Conservation (phyloP, 1,140 invertebrate genomes). For the Ylistrum balloti region DNA sequence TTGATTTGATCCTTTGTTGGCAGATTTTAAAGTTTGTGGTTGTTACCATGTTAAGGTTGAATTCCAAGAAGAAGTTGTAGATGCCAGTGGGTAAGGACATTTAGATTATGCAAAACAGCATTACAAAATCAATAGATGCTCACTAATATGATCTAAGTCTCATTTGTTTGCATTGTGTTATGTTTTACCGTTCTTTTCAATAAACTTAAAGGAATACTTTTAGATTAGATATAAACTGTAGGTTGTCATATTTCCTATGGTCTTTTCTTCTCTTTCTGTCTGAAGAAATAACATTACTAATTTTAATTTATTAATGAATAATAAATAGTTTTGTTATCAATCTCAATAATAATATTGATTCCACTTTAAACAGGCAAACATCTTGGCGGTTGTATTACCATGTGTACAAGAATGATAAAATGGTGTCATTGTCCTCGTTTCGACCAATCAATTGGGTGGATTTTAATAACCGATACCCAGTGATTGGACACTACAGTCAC, state of each 20-base stretch:
- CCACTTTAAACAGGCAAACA: constrained; percentile 43
- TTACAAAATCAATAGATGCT: too few relatives aligned
- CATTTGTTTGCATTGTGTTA: too few relatives aligned
- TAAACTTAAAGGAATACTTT: too few relatives aligned
- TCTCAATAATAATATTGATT: not conserved
- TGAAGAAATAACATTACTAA: too few relatives aligned
- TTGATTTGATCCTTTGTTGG: not conserved
- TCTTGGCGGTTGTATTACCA: constrained; percentile 57
- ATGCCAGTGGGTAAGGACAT: constrained; percentile 53
- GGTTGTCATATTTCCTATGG: too few relatives aligned
- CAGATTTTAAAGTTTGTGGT: constrained; percentile 55
- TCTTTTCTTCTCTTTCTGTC: too few relatives aligned
- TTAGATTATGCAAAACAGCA: too few relatives aligned
- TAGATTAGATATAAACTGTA: too few relatives aligned
- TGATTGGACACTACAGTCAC: constrained; percentile 37
- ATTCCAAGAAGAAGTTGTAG: constrained; percentile 60
- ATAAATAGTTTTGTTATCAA: too few relatives aligned
- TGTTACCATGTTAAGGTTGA: constrained; percentile 51
- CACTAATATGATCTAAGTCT: too few relatives aligned
- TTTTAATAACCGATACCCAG: constrained; percentile 43
- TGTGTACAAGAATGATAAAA: constrained; percentile 47
- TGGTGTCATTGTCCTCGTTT: constrained; percentile 9
- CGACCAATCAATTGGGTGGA: constrained; percentile 50
- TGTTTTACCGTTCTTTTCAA: too few relatives aligned
- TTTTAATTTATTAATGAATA: too few relatives aligned